Percentiles rank a stretch among this genome's conserved stretches.
Conservation (phyloP, 2,888 invertebrate species). For the Aphodius granarius region DNA sequence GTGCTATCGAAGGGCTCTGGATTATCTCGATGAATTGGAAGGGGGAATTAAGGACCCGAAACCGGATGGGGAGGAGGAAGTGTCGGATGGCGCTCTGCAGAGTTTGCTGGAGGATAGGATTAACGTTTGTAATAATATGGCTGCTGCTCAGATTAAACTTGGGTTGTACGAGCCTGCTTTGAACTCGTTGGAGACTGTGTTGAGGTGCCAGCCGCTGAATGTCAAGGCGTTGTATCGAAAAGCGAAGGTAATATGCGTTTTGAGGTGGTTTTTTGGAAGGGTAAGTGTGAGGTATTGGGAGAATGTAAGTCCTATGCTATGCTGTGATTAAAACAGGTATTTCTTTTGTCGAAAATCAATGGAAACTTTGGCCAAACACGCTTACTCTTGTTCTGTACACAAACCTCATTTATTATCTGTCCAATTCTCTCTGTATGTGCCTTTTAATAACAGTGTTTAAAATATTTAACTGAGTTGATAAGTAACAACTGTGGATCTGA, state of each 20-base stretch:
- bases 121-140: constrained; percentile 89
- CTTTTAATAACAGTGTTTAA: too few relatives aligned
- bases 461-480: too few relatives aligned
- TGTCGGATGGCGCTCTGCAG: constrained; percentile 63
- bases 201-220: constrained; percentile 83
- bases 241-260: constrained; percentile 59
- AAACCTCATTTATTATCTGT: too few relatives aligned
- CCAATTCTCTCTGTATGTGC: too few relatives aligned
- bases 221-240: constrained; percentile 90
- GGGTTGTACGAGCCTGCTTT: constrained; percentile 79
- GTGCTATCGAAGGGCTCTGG: constrained; percentile 82
- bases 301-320: too few relatives aligned
- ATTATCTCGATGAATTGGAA: constrained; percentile 75
- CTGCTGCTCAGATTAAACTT: constrained; percentile 88
- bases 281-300: too few relatives aligned
- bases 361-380: too few relatives aligned
- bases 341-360: too few relatives aligned
- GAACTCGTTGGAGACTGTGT: constrained; percentile 78
- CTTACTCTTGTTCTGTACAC: too few relatives aligned
- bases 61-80: constrained; percentile 54
- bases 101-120: constrained; percentile 76
- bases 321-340: too few relatives aligned
- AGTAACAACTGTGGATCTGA: too few relatives aligned
- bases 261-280: not conserved
- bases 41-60: constrained; percentile 64